Evolutionary conservation across 2,888 invertebrate species (phyloP), one percentile per base, ranked within the genome.

Genomic region (Endomychus coccineus): DNA sequence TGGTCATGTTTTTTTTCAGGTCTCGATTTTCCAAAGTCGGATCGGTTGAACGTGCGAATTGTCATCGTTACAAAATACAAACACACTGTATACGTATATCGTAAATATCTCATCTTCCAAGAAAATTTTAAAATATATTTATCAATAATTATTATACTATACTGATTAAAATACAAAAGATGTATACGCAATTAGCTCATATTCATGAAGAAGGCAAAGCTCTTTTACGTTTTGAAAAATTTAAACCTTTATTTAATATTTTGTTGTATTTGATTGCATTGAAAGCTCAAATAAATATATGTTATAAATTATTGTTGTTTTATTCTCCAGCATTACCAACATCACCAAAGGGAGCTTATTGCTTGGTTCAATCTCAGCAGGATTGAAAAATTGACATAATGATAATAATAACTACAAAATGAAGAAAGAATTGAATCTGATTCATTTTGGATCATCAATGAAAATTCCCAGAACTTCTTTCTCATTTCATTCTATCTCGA

Each of bases 231-330:
- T 79, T 77, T 78, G 78, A 78, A 78, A 77, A 80, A 61, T 77
- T 76, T 55, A 54, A 56, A 77, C 77, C n/a, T 78, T 80, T 79
- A 80, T 80, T 80, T 80, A 78, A 78, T 79, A 80, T 80, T 80
- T 80, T 80, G 80, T 81, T 81, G 80, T 81, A 81, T 79, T 80
- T 79, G 78, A 80, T 79, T 78, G 80, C 80, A 80, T 80, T 80
- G 78, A 80, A 81, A 78, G 80, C 81, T 81, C 80, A 82, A 81
- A 81, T 81, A 80, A 81, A 81, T 81, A 80, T 80, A 80, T 81
- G 80, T 81, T 81, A 80, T 79, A 78, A 79, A 78, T 38, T 27
- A 1, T 28, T 19, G 12, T 27, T 15, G 25, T 7, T 25, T 25
- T 25, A 25, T 25, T 25, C 10, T 11, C 5, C n/a, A n/a, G n/a